Conservation (phyloP, 2,888 invertebrate genomes). For the Eupithecia vulgata region DNA sequence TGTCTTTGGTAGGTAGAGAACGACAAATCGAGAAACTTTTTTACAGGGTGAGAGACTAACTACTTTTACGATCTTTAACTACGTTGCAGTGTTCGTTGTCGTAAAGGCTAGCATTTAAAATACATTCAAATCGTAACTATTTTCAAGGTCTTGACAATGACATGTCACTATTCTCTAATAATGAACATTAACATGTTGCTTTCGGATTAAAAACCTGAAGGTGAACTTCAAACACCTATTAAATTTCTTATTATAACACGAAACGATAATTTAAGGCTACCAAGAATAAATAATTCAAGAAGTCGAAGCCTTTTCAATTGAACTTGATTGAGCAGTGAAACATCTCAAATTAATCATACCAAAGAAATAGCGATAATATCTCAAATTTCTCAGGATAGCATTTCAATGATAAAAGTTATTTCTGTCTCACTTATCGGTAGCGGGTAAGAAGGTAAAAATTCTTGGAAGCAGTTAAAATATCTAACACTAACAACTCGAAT, state of each 20-base stretch:
- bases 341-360: neutral
- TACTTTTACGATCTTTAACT: neutral
- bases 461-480: constrained; percentile 27
- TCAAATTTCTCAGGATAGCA: constrained; percentile 9
- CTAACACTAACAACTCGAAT: constrained; percentile 16
- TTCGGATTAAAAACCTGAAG: neutral
- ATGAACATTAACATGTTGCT: neutral
- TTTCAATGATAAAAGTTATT: constrained; percentile 13
- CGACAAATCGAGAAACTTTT: neutral
- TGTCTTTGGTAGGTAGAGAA: neutral
- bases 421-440: constrained; percentile 4
- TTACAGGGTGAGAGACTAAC: neutral
- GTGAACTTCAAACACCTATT: neutral
- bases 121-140: neutral
- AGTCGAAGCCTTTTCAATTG: neutral
- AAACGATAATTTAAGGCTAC: neutral
- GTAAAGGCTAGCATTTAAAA: neutral
- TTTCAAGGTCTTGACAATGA: neutral
- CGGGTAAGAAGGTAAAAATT: neutral
- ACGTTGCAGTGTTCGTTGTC: neutral
- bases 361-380: constrained; percentile 8
- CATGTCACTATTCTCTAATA: neutral
- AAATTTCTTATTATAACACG: neutral
- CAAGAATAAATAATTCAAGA: constrained; percentile 3
- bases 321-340: constrained; percentile 9